Conservation (phyloP, 2,888 invertebrate genomes). For the Pseudeuparius sepicola region DNA sequence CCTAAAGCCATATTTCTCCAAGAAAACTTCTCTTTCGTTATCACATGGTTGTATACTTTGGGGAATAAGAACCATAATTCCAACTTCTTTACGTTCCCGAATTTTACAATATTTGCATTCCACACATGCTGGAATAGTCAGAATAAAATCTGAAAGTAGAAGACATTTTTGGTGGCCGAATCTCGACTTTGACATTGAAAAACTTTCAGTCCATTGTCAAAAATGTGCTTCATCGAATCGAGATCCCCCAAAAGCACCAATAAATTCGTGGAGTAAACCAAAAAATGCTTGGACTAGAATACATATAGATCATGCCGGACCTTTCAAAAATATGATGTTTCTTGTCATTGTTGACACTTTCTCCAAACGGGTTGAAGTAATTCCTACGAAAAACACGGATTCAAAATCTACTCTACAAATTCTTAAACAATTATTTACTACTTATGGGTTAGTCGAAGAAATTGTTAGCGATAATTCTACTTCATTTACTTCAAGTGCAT, state of each 20-base stretch:
- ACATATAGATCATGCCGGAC: background rate
- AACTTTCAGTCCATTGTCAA: background rate
- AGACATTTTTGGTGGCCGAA: constrained; percentile 1
- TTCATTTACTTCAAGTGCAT: background rate
- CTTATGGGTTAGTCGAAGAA: constrained; percentile 3
- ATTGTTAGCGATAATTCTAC: background rate
- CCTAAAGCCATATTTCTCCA: constrained; percentile 2
- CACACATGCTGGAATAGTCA: background rate
- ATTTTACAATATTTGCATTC: constrained; percentile 1
- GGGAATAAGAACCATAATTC: constrained; percentile 1
- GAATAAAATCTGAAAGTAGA: background rate
- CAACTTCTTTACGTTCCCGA: constrained; percentile 2
- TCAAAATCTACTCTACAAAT: background rate
- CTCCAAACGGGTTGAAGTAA: background rate
- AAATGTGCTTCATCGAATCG: background rate
- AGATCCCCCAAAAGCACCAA: background rate
- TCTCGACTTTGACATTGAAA: background rate
- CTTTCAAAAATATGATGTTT: background rate
- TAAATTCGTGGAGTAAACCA: background rate
- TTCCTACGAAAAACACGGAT: background rate
- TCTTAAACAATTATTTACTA: background rate
- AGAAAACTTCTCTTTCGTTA: constrained; percentile 1
- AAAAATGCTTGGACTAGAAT: background rate
- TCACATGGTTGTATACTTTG: background rate
- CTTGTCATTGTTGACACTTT: constrained; percentile 1